Conservation (phyloP, 2,888 invertebrate genomes). For the Habrosyne pyritoides region DNA sequence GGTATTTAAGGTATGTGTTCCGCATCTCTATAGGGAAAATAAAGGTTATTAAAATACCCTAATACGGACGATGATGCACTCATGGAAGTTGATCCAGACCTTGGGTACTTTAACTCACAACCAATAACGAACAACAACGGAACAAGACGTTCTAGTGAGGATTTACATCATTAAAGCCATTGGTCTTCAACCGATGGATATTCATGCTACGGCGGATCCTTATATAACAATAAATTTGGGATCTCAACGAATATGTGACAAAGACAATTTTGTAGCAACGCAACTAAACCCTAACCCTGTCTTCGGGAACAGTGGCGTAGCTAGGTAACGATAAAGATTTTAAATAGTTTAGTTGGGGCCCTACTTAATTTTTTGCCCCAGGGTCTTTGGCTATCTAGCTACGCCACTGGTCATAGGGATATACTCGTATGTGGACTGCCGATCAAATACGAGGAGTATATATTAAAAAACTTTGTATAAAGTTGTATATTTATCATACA, state of each 20-base stretch:
- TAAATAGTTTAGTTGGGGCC: no score
- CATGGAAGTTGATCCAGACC: constrained; percentile 91
- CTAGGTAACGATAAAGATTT: no score
- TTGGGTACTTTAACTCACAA: constrained; percentile 92
- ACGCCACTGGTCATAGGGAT: constrained; percentile 93
- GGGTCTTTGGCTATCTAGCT: no score
- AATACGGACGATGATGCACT: constrained; percentile 88
- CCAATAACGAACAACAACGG: constrained; percentile 94
- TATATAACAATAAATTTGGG: constrained; percentile 94
- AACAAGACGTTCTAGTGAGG: constrained; percentile 92
- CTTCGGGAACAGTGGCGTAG: no score
- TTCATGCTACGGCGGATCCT: constrained; percentile 96
- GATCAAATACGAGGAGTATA: constrained; percentile 92
- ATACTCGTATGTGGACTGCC: constrained; percentile 94
- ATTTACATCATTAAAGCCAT: constrained; percentile 94
- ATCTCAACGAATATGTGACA: constrained; percentile 92
- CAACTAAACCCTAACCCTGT: constrained; percentile 96
- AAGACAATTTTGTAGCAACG: constrained; percentile 95
- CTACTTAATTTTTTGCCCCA: no score
- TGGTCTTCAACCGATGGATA: constrained; percentile 95
- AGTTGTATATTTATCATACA: no score
- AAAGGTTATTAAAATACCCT: no score
- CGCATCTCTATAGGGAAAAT: no score
- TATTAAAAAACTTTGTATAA: no score
- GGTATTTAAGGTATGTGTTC: constrained; percentile 88